A percentile compares a stretch with the other conserved stretches of the same genome.
These are phyloP conservation scores for Cavia aperea DNA, from an alignment of 2,113 vertebrate genomes.

Conservation along the genomic window DNA sequence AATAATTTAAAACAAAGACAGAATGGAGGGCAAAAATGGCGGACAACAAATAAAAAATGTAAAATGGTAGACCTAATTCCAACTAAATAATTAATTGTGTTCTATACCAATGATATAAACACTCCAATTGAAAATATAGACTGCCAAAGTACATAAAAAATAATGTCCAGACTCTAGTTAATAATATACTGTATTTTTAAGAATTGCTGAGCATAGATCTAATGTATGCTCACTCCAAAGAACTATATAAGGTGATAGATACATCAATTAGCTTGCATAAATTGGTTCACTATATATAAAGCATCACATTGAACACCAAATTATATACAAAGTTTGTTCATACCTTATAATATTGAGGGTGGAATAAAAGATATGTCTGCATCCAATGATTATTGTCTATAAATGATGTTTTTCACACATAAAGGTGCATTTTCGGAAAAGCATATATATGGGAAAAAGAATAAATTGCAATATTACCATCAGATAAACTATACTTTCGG, in stretches of 20 bases:
- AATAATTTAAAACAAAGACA: not conserved
- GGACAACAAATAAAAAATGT: not conserved
- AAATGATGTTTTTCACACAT: not conserved
- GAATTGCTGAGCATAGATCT: not conserved
- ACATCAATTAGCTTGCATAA: not conserved
- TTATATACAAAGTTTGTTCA: not conserved
- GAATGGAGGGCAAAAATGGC: not conserved
- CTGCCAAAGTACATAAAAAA: not conserved
- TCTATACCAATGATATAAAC: not conserved
- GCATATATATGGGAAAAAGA: not conserved
- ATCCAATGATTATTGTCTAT: not conserved
- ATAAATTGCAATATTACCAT: not conserved
- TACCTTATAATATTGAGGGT: not conserved
- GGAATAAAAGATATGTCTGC: not conserved
- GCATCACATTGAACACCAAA: not conserved
- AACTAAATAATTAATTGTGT: not conserved
- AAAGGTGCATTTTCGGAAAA: not conserved
- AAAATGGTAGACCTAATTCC: not conserved
- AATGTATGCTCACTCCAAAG: not conserved
- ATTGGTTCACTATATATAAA: not conserved
- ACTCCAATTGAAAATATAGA: not conserved
- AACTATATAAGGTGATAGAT: not conserved
- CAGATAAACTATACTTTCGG: not conserved
- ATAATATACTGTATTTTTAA: not conserved
- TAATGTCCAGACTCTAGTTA: not conserved